Evolutionary conservation across 2,797 vertebrate species (phyloP), one percentile per base, ranked within the genome.

Genomic region (Poeciliopsis paucimaculata): DNA sequence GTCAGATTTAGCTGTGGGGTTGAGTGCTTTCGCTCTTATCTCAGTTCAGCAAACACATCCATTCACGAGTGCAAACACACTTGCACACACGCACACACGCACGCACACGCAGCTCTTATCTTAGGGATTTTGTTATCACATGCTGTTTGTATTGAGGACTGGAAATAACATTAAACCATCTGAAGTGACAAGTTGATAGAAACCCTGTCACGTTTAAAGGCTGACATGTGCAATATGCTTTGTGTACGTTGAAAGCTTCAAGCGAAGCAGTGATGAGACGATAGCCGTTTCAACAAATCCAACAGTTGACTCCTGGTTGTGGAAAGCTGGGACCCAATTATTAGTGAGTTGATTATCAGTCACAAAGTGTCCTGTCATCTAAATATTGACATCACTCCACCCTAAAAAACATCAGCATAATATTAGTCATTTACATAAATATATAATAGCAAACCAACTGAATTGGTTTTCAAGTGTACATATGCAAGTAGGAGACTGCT

Each of bases 1-100:
- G 85, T 86, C 85, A 86, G 91, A 90, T 90, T 92, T 88, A 83
- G 86, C 89, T 79, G 79, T 64, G 80, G 83, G 85, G 86, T 82
- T 91, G 90, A 94, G 86, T 92, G 93, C 83, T 92, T 93, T 90
- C 87, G n/a, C 86, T 88, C 88, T 94, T 95, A 95, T 95, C 93
- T 90, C 84, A 53, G 31, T 12, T n/a, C 51, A 60, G 46, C 87
- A 86, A 90, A 88, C 72, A 77, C 86, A 84, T 57, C 31, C 70
- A 82, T 77, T 77, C 83, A 77, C 74, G 45, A 60, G 34, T 10
- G 55, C 68, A 72, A 41, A 23, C 0, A 75, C 47, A 76, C 31
- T 71, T 41, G 84, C 72, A 77, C 45, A 77, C 70, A 76, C 36
- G 4, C 49, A 72, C 12, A 2, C 73, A 76, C 0, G 49, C 7